Base-by-base conservation (phyloP, 2,888 invertebrate species). In the Thereva unica region DNA sequence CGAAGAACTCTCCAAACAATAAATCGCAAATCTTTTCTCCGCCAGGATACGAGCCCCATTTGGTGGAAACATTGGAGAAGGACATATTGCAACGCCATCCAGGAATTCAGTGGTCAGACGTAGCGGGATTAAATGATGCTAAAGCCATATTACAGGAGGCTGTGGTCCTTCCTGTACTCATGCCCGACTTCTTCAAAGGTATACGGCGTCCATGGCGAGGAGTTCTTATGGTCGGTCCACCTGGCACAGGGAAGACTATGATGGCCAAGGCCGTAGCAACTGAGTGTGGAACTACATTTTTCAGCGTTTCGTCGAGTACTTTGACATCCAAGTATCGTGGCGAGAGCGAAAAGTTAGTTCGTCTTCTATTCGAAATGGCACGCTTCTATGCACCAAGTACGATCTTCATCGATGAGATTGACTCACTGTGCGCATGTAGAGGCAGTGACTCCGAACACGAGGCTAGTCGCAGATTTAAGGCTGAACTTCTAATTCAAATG, bases 391-490 rank as follows among this genome's bases (percentile, higher is more conserved):
- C 94, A 1, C 94, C 94, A 0, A 91, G 91, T 75, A 94, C 93
- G 9, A 93, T 95, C 74, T 95, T 95, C 76, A 88, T 95, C 66
- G 95, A 95, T 77, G 94, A 95, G 78, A 93, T 95, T 71, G 95
- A 95, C 80, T 91, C 93, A 0, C 79, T 94, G 63, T 93, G 93
- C 74, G 91, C 91, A 4, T 86, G 89, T 68, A 84, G 93, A 66
- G 93, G 94, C 7, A 88, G 89, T 0, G 91, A 92, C 74, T 89
- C 91, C 0, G 95, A 95, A 75, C 93, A 95, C 79, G 95, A 95
- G 77, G 93, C 94, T 0, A 92, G 91, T 66, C 80, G 89, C 5
- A 82, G 93, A 53, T 92, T 94, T 71, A 95, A 95, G 78, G 92
- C 93, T 0, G 94, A 95, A 77, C 83, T 95, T 9, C 86, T 95